These are phyloP conservation scores for Gobiocypris rarus DNA, from an alignment of 2,113 vertebrate genomes.

Conservation along the genomic window DNA sequence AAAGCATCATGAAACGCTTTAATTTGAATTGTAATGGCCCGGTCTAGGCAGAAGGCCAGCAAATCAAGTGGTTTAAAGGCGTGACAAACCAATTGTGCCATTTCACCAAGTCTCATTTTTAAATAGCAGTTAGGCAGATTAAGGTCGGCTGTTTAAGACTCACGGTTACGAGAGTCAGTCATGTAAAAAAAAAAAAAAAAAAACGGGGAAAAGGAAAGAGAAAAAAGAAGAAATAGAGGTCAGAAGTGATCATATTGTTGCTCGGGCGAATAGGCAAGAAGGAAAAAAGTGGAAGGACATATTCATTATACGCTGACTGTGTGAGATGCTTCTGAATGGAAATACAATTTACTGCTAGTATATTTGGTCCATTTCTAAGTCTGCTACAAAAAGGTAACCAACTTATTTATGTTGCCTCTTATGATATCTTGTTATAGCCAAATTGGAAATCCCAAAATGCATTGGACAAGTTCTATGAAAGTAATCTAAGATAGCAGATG, in stretches of 20 bases:
- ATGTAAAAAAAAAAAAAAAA: not conserved
- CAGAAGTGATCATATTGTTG: slow-evolving; percentile 33
- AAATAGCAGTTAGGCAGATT: slow-evolving; percentile 41
- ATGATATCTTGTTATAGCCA: not conserved
- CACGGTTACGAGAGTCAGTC: slow-evolving; percentile 35
- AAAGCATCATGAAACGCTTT: slow-evolving; percentile 25
- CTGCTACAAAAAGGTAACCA: not conserved
- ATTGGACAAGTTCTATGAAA: too few relatives aligned
- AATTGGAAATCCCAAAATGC: not conserved
- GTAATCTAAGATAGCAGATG: too few relatives aligned
- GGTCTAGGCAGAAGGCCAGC: slow-evolving; percentile 41
- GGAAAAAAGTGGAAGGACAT: not conserved
- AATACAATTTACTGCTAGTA: not conserved
- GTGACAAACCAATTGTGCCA: slow-evolving; percentile 41
- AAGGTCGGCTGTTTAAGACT: slow-evolving; percentile 34
- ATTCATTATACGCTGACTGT: not conserved
- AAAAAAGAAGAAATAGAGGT: not conserved
- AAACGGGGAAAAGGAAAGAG: not conserved
- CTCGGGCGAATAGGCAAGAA: not conserved
- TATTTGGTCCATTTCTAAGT: not conserved
- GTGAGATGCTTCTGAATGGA: not conserved
- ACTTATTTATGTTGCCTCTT: not conserved
- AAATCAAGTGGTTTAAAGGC: slow-evolving; percentile 37
- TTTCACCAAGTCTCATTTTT: slow-evolving; percentile 45
- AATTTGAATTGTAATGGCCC: slow-evolving; percentile 49